Percentiles rank a stretch among this genome's conserved stretches.
Conservation (phyloP, 1,140 invertebrate species). For the Asbolus verrucosus region DNA sequence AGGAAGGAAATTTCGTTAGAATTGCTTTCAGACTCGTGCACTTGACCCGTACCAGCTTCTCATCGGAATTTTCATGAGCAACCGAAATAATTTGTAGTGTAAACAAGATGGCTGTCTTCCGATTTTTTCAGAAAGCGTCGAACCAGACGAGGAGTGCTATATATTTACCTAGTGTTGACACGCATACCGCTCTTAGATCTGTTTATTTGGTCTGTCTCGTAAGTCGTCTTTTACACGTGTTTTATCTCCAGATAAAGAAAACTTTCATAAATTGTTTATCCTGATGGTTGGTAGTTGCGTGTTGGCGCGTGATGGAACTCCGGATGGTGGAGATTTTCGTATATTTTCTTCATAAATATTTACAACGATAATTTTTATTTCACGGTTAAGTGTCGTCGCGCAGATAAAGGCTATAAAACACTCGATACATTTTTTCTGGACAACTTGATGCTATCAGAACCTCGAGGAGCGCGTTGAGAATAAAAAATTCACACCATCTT, state of each 20-base stretch:
- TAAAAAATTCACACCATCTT: too few relatives aligned
- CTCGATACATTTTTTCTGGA: too few relatives aligned
- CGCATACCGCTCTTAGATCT: constrained; percentile 34
- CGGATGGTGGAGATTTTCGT: too few relatives aligned
- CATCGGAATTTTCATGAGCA: constrained; percentile 7
- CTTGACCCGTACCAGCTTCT: not conserved
- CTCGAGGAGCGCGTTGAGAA: too few relatives aligned
- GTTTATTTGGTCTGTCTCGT: constrained; percentile 41
- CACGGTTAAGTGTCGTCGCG: too few relatives aligned
- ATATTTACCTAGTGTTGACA: constrained; percentile 39
- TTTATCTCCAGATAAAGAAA: constrained; percentile 25
- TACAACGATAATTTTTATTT: too few relatives aligned
- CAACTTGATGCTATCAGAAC: too few relatives aligned
- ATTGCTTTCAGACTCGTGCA: too few relatives aligned
- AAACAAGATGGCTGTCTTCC: constrained; percentile 1
- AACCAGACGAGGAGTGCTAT: not conserved
- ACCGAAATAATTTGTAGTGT: constrained; percentile 3
- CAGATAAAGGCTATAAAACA: too few relatives aligned
- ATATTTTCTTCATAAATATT: too few relatives aligned
- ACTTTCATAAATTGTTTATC: constrained; percentile 17
- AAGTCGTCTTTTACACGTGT: constrained; percentile 31
- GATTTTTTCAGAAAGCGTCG: not conserved
- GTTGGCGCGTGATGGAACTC: constrained; percentile 1
- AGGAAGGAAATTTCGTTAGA: too few relatives aligned
- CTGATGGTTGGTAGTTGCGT: constrained; percentile 18